Evolutionary conservation across 2,797 vertebrate genomes (phyloP).

Genomic region (Cetoscarus ocellatus): DNA sequence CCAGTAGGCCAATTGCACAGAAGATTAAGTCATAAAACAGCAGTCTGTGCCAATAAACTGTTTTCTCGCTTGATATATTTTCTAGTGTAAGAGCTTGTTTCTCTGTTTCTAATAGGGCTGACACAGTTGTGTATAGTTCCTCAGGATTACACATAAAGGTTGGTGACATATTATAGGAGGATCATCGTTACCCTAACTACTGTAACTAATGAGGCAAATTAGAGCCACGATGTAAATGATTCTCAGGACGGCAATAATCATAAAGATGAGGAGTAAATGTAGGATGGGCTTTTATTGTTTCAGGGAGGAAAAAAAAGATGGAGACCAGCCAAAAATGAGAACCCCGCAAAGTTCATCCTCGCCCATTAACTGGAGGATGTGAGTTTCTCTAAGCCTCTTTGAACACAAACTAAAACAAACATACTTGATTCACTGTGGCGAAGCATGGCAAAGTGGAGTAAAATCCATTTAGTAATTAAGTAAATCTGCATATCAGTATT

Average conservation of each 20-base stretch:
- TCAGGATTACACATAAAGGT: slow-evolving; percentile 67
- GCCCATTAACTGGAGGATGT: slow-evolving; percentile 70
- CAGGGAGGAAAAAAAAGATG: slow-evolving; percentile 48
- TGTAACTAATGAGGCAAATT: slow-evolving; percentile 81
- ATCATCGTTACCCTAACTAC: slow-evolving; percentile 74
- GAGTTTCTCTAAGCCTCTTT: slow-evolving; percentile 75
- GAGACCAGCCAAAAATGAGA: slow-evolving; percentile 62
- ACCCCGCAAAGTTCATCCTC: slow-evolving; percentile 71
- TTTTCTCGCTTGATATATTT: slow-evolving; percentile 64
- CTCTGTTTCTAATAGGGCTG: slow-evolving; percentile 60
- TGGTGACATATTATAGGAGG: slow-evolving; percentile 67
- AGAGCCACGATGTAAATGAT: slow-evolving; percentile 63
- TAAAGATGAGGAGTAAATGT: slow-evolving; percentile 67
- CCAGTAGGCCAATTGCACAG: slow-evolving; percentile 51
- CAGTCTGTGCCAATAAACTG: slow-evolving; percentile 66
- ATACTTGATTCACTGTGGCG: slow-evolving; percentile 74
- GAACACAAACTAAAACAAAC: slow-evolving; percentile 80
- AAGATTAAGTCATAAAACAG: slow-evolving; percentile 78
- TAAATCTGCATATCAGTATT: slow-evolving; percentile 87
- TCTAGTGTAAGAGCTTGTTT: slow-evolving; percentile 53
- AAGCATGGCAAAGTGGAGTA: slow-evolving; percentile 67
- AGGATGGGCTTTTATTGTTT: slow-evolving; percentile 68
- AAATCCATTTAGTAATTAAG: slow-evolving; percentile 83
- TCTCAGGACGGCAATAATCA: slow-evolving; percentile 69
- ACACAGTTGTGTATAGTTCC: slow-evolving; percentile 46